These are phyloP conservation scores for Euplexia lucipara DNA, from an alignment of 2,888 invertebrate species.

Conservation along the genomic window DNA sequence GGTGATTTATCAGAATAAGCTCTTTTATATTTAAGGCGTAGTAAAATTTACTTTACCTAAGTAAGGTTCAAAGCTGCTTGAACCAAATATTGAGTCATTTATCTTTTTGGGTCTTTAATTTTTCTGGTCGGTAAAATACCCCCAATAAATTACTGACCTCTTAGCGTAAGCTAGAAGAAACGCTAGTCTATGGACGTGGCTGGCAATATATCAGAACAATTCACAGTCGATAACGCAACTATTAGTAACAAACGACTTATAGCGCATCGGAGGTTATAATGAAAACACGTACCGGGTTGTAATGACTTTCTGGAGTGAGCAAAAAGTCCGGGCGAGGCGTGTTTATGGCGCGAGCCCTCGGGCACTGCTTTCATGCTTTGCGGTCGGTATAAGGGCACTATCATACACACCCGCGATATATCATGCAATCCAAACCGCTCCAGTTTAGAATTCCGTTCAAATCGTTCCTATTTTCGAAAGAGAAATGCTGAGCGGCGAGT, in stretches of 20 bases:
- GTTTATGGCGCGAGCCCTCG: slow-evolving; percentile 62
- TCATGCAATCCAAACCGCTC: slow-evolving; percentile 37
- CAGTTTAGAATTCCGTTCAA: slow-evolving; percentile 39
- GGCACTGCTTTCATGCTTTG: slow-evolving; percentile 64
- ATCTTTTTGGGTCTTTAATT: slow-evolving; percentile 14
- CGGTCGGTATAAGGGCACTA: slow-evolving; percentile 51
- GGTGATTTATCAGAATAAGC: not conserved
- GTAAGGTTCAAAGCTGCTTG: slow-evolving; percentile 4
- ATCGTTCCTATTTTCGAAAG: slow-evolving; percentile 41
- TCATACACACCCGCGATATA: slow-evolving; percentile 45
- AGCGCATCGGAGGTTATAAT: slow-evolving; percentile 69
- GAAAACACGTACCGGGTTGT: slow-evolving; percentile 74
- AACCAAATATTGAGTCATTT: slow-evolving; percentile 34
- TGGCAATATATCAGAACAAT: slow-evolving; percentile 17
- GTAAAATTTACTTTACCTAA: slow-evolving; percentile 6
- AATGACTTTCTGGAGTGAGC: slow-evolving; percentile 77
- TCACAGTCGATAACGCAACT: slow-evolving; percentile 62
- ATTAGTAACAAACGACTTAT: slow-evolving; percentile 55
- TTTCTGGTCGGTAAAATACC: slow-evolving; percentile 15
- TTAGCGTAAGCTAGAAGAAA: not conserved
- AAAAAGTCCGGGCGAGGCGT: slow-evolving; percentile 69
- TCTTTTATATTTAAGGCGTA: not conserved
- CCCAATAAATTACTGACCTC: slow-evolving; percentile 8
- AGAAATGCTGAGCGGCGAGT: slow-evolving; percentile 32
- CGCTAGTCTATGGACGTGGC: not conserved